Base-by-base conservation (phyloP, 1,140 invertebrate species). In the Saccostrea glomerata region DNA sequence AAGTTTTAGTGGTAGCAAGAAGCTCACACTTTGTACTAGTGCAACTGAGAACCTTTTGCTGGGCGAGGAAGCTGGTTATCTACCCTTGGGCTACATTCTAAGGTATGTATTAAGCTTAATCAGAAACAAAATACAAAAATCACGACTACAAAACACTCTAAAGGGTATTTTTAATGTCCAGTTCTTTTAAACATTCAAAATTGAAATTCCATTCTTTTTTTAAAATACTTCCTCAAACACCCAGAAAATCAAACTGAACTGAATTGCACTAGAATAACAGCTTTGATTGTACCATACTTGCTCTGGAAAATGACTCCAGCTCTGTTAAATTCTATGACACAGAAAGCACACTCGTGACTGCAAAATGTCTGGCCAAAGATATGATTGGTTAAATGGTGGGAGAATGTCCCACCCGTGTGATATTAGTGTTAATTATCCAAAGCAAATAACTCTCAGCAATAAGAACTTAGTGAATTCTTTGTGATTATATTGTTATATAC, bases 1-100 rank as follows among this genome's bases (percentile, higher is more conserved):
- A 83, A 89, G 88, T 91, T 90, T 91, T 91, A 90, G 90, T 91
- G 87, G 88, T 90, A 89, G 87, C 88, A 90, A 87, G 56, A 89
- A 90, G 89, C 88, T 90, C 88, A 90, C 89, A 89, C 89, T 83
- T 77, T 77, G 54, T 88, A 77, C 60, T 66, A 63, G 54, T 54
- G 83, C 47, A 73, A 47, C 70, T 77, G 70, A 77, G 70, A 77
- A 77, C 70, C 70, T 36, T 77, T 77, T 77, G 25, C 23, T 17
- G 70, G 70, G 30, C 13, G 70, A 77, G 70, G 70, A 77, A 77
- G 70, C 30, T 77, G 23, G 23, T 25, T 17, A 15, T 25, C 70
- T 77, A 63, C 58, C 58, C 15, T 63, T 20, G 15, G 17, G 58
- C n/a, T 20, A 63, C 15, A 63, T 20, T 63, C 58, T 20, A 63